Percentiles rank a stretch among this genome's conserved stretches.
phyloP scores from a whole-genome alignment of 1,140 invertebrate genomes.

The Eurosta solidaginis region DNA sequence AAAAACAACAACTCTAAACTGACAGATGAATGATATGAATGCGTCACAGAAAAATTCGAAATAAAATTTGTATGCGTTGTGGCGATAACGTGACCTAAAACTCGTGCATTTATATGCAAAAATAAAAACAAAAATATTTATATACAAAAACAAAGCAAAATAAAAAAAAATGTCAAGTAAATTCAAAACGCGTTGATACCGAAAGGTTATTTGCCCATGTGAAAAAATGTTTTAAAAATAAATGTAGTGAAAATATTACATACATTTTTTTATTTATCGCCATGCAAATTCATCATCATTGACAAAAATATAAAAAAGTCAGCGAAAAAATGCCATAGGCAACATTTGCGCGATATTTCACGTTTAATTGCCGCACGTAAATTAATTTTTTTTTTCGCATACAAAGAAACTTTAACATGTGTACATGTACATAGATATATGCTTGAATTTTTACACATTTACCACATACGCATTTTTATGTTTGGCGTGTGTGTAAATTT shows the following conservation, averaged over 20 bases:
- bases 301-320: too few relatives aligned
- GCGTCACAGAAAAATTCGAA: neutral
- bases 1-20: neutral
- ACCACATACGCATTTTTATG: too few relatives aligned
- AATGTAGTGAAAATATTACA: neutral
- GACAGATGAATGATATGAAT: neutral
- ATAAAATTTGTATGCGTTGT: neutral
- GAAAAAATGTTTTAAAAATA: neutral
- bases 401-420: neutral
- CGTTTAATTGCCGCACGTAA: constrained; percentile 11
- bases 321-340: neutral
- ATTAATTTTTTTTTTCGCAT: neutral
- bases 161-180: neutral
- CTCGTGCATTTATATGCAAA: neutral
- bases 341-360: constrained; percentile 20
- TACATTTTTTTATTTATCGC: neutral
- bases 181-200: too few relatives aligned
- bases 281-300: constrained; percentile 19
- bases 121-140: neutral
- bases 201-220: too few relatives aligned
- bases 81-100: neutral
- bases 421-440: too few relatives aligned
- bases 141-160: neutral
- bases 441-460: too few relatives aligned
- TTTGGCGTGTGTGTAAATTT: neutral